phyloP scores from a whole-genome alignment of 2,888 invertebrate species.

The Hedychridium roseum region DNA sequence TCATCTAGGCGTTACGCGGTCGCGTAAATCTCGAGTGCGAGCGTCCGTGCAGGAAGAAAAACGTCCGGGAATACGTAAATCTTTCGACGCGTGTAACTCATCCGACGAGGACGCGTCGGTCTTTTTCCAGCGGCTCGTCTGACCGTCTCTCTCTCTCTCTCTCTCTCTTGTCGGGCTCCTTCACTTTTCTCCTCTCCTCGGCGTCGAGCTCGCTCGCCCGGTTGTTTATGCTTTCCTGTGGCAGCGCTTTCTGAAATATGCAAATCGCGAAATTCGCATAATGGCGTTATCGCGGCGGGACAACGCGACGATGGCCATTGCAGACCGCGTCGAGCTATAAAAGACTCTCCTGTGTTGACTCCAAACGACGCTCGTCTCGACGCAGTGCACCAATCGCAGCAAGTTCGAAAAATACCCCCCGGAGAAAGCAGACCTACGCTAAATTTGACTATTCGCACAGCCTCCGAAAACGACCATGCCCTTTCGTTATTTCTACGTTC shows the following conservation, averaged over 20 bases:
- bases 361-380: background rate
- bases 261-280: conserved; percentile 62
- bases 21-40: conserved; percentile 18
- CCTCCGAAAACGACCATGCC: too few relatives aligned
- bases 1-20: too few relatives aligned
- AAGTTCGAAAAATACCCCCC: too few relatives aligned
- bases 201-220: conserved; percentile 47
- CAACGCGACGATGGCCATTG: conserved; percentile 30
- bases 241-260: conserved; percentile 62
- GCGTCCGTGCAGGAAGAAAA: conserved; percentile 14
- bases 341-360: conserved; percentile 19
- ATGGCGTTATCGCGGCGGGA: conserved; percentile 58
- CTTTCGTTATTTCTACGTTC: too few relatives aligned
- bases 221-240: conserved; percentile 64
- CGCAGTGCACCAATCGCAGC: too few relatives aligned
- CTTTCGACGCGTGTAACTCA: conserved; percentile 59
- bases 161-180: conserved; percentile 36
- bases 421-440: too few relatives aligned
- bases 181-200: conserved; percentile 20
- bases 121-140: too few relatives aligned
- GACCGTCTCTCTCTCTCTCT: background rate
- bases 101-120: conserved; percentile 49
- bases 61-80: conserved; percentile 55
- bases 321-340: background rate
- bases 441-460: too few relatives aligned